Evolutionary conservation across 2,888 invertebrate genomes (phyloP), one percentile per base, ranked within the genome.

Genomic region (Yponomeuta sedellus): DNA sequence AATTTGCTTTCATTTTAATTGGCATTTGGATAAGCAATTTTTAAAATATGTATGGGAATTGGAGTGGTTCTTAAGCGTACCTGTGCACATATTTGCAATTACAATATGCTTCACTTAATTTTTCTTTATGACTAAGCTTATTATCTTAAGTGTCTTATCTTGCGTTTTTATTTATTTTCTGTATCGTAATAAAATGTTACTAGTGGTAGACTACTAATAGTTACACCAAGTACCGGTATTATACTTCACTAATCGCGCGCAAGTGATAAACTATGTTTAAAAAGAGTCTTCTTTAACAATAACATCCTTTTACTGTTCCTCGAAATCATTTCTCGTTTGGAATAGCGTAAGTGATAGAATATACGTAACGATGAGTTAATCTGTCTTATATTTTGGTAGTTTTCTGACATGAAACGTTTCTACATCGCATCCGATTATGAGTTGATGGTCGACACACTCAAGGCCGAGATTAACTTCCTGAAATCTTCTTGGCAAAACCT

Each of bases 341-440:
- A 28, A 28, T 28, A 28, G 28, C 28, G 28, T 28, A 28, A 3
- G 34, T 34, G 6, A 6, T 8, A 34, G 34, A 34, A 34, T 34
- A 34, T 34, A 8, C 6, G 34, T 34, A 34, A 6, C 8, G 3
- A 34, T 34, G 34, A 34, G 34, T 34, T 52, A 52, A 52, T 16
- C 16, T 16, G 16, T 52, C 16, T 52, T 52, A 16, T 52, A 12
- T 52, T 52, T 52, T 52, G 79, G 77, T 93, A 99, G 98, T 97
- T 98, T 93, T 97, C 98, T 93, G 99, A 99, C 93, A 96, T 96
- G 93, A 96, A 96, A 83, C 96, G 97, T 87, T 99, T 98, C 95
- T 99, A 99, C 95, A 96, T 99, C 86, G 98, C 98, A 83, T 97
- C 98, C 83, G 99, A 99, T 93, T 97, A 97, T 92, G 97, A 98